A percentile compares a stretch with the other conserved stretches of the same genome.
Evolutionary conservation across 2,797 vertebrate genomes (phyloP).

Genomic region (Pelochelys cantorii): DNA sequence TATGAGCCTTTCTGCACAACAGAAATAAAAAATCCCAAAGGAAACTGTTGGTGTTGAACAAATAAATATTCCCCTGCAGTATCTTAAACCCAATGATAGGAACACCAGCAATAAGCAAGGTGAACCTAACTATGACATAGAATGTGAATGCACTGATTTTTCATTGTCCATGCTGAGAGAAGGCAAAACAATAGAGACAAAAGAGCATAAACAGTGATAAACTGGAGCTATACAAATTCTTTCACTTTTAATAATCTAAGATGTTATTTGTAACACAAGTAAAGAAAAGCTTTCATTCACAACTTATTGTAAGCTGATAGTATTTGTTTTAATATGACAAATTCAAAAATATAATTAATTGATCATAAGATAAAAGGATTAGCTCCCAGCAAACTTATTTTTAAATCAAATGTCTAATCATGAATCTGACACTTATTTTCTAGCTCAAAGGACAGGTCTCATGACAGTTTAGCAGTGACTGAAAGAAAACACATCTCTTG

Average conservation of each 20-base stretch:
- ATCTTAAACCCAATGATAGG: neutral
- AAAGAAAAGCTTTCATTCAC: neutral
- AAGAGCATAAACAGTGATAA: neutral
- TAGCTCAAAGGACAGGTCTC: neutral
- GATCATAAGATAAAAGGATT: neutral
- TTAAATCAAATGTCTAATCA: neutral
- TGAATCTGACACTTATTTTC: neutral
- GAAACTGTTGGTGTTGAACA: neutral
- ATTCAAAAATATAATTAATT: neutral
- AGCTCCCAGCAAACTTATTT: neutral
- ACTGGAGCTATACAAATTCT: neutral
- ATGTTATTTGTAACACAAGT: neutral
- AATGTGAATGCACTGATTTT: constrained; percentile 8
- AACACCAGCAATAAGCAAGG: neutral
- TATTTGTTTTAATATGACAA: neutral
- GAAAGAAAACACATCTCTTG: neutral
- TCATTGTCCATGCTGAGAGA: neutral
- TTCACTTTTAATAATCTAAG: neutral
- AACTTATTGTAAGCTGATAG: neutral
- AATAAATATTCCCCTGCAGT: neutral
- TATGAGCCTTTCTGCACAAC: neutral
- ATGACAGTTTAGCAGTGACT: neutral
- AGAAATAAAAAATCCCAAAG: neutral
- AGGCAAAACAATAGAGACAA: neutral
- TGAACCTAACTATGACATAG: neutral